Evolutionary conservation across 2,113 vertebrate species (phyloP), one percentile per base, ranked within the genome.

Genomic region (Catharus minimus): DNA sequence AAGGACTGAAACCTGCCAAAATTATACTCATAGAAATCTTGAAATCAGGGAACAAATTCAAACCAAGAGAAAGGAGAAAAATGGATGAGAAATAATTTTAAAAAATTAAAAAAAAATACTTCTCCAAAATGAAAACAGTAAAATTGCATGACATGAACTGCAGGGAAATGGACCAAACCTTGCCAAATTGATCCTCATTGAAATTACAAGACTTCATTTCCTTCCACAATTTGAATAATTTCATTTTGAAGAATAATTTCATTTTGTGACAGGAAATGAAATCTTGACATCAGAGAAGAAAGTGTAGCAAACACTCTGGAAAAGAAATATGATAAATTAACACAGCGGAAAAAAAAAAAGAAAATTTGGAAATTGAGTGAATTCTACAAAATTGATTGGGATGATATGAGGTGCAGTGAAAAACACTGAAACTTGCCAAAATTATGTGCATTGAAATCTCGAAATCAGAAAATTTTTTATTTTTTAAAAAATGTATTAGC

Each of bases 371-470:
- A 44, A 78, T 30, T 0, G 9, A 36, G 11, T 4, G 15, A 53
- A 28, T 44, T 7, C 15, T 53, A 64, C 20, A 15, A 65, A 78
- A 36, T 20, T 53, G 9, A 65, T 36, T 15, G 39, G 20, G 9
- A 36, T 20, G 15, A 30, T 4, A 44, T 23, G 12, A 44, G 16
- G 6, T 38, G 10, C 39, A 46, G 21, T 8, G 27, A 47, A 56
- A 79, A 66, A 6, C 10, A 46, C 27, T 20, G 8, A 66, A 46
- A 38, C 17, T 32, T 56, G 13, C 10, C 41, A 56, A 38, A 66
- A 47, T 46, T 56, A 38, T 38, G 15, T 0, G 0, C 13, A 38
- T 0, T 26, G 27, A 32, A n/a, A 47, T 56, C 8, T 56, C 0
- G 2, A 46, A 66, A 66, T 38, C 13, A 20, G 38, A 38, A 38